phyloP scores from a whole-genome alignment of 2,797 vertebrate species.

The Pseudomugil gertrudae region DNA sequence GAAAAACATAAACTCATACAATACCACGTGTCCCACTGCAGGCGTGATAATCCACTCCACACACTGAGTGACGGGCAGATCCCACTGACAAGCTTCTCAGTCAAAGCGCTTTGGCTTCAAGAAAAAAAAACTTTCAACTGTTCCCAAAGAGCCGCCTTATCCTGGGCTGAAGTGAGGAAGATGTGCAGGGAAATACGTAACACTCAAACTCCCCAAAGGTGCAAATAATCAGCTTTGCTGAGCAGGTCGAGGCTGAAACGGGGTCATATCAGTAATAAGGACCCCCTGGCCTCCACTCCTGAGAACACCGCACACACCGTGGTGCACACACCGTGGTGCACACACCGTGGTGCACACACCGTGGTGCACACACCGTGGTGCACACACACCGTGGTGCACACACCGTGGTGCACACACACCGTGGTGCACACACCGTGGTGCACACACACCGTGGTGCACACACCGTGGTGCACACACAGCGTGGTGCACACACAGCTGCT shows the following conservation, averaged over 20 bases:
- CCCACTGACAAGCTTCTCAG: slow-evolving; percentile 60
- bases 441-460: too few species aligned
- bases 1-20: slow-evolving; percentile 29
- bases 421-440: too few species aligned
- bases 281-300: slow-evolving; percentile 33
- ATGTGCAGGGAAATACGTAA: slow-evolving; percentile 52
- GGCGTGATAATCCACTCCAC: slow-evolving; percentile 25
- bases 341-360: too few species aligned
- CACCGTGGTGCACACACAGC: too few species aligned
- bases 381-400: too few species aligned
- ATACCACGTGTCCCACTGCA: slow-evolving; percentile 19
- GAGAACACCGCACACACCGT: too few species aligned
- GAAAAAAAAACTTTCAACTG: slow-evolving; percentile 46
- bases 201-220: slow-evolving; percentile 47
- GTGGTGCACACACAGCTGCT: slow-evolving; percentile 9
- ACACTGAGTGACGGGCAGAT: slow-evolving; percentile 18
- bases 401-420: too few species aligned
- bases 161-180: slow-evolving; percentile 50
- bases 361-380: too few species aligned
- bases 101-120: slow-evolving; percentile 46
- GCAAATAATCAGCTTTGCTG: slow-evolving; percentile 67
- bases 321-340: too few species aligned
- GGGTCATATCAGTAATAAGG: slow-evolving; percentile 70
- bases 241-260: slow-evolving; percentile 59
- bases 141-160: slow-evolving; percentile 44